A percentile compares a stretch with the other conserved stretches of the same genome.
Evolutionary conservation across 64 coral and sea anemone species (phyloP).

Genomic region (Pachyseris speciosa): DNA sequence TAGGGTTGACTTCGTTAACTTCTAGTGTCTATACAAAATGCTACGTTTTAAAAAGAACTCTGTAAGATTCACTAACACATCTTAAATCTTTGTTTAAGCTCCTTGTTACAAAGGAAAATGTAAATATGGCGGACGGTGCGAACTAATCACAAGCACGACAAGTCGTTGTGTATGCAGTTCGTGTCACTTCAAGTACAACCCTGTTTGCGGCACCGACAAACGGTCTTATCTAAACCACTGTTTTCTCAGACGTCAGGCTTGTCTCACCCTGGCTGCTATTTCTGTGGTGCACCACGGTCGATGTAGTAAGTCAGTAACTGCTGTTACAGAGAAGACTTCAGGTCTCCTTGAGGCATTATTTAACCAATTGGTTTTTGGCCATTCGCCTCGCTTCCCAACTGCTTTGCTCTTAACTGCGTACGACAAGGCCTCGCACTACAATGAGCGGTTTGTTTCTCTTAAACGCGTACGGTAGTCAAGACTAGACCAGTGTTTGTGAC

Average conservation of each 20-base stretch:
- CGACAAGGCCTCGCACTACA: too few species aligned
- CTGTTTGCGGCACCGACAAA: conserved; percentile 26
- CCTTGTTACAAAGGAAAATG: conserved; percentile 36
- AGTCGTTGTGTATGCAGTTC: neutral
- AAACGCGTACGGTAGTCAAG: too few species aligned
- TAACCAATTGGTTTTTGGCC: too few species aligned
- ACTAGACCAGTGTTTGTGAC: too few species aligned
- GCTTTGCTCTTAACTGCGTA: too few species aligned
- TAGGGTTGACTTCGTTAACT: too few species aligned
- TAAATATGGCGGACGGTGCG: conserved; percentile 6
- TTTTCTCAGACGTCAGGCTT: conserved; percentile 20
- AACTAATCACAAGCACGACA: conserved; percentile 12
- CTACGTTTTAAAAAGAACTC: neutral
- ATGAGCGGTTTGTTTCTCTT: too few species aligned
- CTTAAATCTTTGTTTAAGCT: conserved; percentile 8
- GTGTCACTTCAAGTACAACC: conserved; percentile 50
- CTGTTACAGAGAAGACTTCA: too few species aligned
- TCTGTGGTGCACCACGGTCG: neutral
- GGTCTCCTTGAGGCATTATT: too few species aligned
- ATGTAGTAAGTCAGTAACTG: conserved; percentile 1
- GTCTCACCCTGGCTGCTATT: conserved; percentile 12
- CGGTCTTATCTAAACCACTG: conserved; percentile 25
- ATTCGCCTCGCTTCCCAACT: too few species aligned
- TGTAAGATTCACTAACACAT: neutral
- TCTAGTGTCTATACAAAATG: neutral